Percentiles rank a stretch among this genome's conserved stretches.
These are phyloP conservation scores for Atherinosoma microstoma DNA, from an alignment of 2,797 vertebrate genomes.

Conservation along the genomic window DNA sequence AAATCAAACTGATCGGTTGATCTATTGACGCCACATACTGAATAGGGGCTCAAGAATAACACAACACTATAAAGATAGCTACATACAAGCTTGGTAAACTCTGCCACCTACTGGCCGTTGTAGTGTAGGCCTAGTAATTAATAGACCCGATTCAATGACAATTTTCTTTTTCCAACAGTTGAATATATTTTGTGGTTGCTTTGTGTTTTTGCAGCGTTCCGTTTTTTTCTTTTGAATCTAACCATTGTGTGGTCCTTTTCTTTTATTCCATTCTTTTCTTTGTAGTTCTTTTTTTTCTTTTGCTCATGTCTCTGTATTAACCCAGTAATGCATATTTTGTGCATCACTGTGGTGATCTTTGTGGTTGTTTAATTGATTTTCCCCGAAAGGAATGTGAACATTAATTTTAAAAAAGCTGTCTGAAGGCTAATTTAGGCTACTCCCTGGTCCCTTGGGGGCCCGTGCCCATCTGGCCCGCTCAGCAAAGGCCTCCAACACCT, in stretches of 20 bases:
- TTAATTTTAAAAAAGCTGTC: neutral
- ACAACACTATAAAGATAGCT: too few relatives aligned
- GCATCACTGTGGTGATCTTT: too few relatives aligned
- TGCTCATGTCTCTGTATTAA: too few relatives aligned
- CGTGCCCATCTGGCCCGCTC: neutral
- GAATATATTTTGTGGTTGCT: too few relatives aligned
- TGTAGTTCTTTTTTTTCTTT: too few relatives aligned
- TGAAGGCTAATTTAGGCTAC: neutral
- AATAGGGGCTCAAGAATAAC: neutral
- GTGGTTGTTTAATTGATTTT: neutral
- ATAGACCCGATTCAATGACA: too few relatives aligned
- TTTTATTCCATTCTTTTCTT: too few relatives aligned
- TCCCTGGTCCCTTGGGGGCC: neutral
- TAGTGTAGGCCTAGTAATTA: neutral
- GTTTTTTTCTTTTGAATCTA: too few relatives aligned
- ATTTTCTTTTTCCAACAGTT: too few relatives aligned
- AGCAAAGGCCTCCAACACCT: neutral
- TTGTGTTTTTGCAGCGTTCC: too few relatives aligned
- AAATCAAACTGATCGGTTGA: constrained; percentile 3
- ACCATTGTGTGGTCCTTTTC: too few relatives aligned
- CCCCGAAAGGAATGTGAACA: neutral
- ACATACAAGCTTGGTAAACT: constrained; percentile 10
- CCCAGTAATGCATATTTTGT: too few relatives aligned
- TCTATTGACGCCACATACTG: neutral
- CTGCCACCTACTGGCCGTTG: constrained; percentile 24